Conservation (phyloP, 2,113 vertebrate genomes). For the Salminus brasiliensis region DNA sequence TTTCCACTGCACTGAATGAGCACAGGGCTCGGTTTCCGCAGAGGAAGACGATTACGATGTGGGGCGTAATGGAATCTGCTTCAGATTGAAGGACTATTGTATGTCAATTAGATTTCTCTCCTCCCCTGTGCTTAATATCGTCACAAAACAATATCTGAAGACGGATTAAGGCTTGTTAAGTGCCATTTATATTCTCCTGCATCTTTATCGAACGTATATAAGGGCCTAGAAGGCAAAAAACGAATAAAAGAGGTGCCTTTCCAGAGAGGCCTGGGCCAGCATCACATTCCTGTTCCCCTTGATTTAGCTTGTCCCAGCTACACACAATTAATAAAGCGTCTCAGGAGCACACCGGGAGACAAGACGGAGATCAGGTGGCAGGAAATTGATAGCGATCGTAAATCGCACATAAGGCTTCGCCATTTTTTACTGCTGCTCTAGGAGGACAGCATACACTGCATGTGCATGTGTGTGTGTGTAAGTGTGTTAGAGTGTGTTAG, state of each 20-base stretch:
- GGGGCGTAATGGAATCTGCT: neutral
- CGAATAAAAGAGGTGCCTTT: constrained; percentile 12
- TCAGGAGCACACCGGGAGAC: constrained; percentile 72
- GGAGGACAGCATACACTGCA: constrained; percentile 54
- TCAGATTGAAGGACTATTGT: neutral
- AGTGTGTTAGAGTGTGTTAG: constrained; percentile 12
- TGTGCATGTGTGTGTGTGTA: constrained; percentile 38
- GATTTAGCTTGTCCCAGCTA: constrained; percentile 66
- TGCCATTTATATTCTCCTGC: neutral
- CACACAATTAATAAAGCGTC: constrained; percentile 75
- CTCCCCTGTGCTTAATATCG: neutral
- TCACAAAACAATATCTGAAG: neutral
- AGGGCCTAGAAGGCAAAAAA: neutral
- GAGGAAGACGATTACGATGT: neutral
- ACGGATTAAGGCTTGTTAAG: neutral
- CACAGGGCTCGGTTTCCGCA: constrained; percentile 13
- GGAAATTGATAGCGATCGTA: constrained; percentile 75
- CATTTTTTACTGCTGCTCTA: constrained; percentile 75
- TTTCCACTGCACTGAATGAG: constrained; percentile 34
- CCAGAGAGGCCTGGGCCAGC: constrained; percentile 35
- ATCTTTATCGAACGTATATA: neutral
- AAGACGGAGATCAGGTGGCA: constrained; percentile 71
- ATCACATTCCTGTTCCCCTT: constrained; percentile 53
- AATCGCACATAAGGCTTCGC: constrained; percentile 72
- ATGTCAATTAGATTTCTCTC: neutral